phyloP scores from a whole-genome alignment of 2,113 vertebrate genomes.

The Esox niger region DNA sequence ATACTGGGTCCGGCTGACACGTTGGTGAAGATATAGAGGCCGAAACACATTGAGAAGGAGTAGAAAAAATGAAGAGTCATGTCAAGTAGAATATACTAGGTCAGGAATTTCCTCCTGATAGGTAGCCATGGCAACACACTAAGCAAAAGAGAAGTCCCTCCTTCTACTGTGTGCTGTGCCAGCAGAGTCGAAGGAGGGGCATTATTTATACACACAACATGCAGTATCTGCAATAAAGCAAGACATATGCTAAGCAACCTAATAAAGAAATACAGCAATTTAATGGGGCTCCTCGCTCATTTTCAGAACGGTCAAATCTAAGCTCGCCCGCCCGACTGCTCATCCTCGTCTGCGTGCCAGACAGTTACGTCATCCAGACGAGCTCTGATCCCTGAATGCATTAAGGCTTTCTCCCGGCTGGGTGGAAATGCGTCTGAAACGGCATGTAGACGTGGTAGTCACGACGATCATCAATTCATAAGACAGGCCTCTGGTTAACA shows the following conservation, averaged over 20 bases:
- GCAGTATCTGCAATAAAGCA: background rate
- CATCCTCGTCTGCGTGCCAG: background rate
- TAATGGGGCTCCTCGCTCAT: background rate
- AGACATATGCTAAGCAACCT: background rate
- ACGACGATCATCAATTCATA: conserved; percentile 39
- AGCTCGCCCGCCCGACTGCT: background rate
- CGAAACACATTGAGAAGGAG: background rate
- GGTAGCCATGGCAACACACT: conserved; percentile 65
- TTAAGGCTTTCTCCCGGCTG: background rate
- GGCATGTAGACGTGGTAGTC: conserved; percentile 33
- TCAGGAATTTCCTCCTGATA: conserved; percentile 64
- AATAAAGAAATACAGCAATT: background rate
- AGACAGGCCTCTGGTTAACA: conserved; percentile 53
- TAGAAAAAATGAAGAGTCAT: conserved; percentile 47
- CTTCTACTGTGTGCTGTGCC: conserved; percentile 33
- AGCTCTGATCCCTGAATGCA: background rate
- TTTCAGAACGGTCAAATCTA: background rate
- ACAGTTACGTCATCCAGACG: conserved; percentile 30
- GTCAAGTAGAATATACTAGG: conserved; percentile 48
- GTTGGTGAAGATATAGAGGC: too few species aligned
- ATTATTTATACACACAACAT: background rate
- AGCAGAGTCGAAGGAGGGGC: conserved; percentile 13
- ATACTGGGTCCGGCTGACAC: too few species aligned
- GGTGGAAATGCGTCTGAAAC: background rate
- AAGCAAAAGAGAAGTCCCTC: conserved; percentile 59